phyloP scores from a whole-genome alignment of 2,113 vertebrate species.

The Australoheros scitulus region DNA sequence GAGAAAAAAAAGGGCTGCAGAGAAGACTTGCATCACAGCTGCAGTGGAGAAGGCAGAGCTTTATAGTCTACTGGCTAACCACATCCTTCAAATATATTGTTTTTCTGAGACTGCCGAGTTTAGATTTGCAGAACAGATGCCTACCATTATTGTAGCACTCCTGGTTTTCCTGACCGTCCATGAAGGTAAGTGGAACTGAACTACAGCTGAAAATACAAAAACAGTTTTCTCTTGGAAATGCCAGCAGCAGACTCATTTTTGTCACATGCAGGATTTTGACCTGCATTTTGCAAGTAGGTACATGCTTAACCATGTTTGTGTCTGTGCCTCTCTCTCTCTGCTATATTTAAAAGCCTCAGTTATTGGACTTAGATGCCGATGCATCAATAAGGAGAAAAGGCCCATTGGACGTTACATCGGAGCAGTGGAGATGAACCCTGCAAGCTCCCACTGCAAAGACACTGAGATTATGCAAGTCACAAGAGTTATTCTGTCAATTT shows the following conservation, averaged over 20 bases:
- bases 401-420: conserved; percentile 77
- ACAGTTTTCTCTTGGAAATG: neutral
- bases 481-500: neutral
- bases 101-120: neutral
- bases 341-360: conserved; percentile 47
- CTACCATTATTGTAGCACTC: conserved; percentile 41
- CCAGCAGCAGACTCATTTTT: neutral
- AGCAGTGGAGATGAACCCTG: conserved; percentile 77
- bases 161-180: conserved; percentile 58
- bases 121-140: conserved; percentile 18
- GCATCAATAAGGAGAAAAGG: conserved; percentile 72
- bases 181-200: conserved; percentile 73
- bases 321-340: neutral
- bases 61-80: neutral
- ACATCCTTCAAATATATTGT: neutral
- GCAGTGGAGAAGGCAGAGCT: neutral
- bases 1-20: neutral
- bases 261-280: neutral
- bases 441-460: conserved; percentile 81
- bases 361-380: conserved; percentile 81
- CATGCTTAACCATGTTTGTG: neutral
- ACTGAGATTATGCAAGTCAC: conserved; percentile 86
- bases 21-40: conserved; percentile 9
- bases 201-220: neutral
- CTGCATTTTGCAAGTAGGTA: neutral